Base-by-base conservation (phyloP, 1,140 invertebrate genomes). In the Goniozus legneri region DNA sequence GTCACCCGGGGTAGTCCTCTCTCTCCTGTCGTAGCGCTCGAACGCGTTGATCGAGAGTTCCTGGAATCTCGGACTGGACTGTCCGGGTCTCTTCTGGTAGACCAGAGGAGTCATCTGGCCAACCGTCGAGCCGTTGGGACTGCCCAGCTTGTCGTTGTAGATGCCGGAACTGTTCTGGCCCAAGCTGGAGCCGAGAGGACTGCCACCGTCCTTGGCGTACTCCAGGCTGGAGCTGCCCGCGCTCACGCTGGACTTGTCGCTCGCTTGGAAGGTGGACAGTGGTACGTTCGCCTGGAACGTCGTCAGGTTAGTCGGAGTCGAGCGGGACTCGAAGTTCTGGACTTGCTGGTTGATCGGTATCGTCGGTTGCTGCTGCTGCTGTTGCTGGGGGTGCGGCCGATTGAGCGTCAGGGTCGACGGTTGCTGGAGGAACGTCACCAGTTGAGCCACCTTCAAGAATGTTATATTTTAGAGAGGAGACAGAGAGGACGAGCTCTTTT, bases 391-490 rank as follows among this genome's bases (percentile, higher is more conserved):
- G 32, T n/a, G 60, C 10, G 15, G 40, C 30, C 16, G 24, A 8
- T 37, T 53, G 48, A 54, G 41, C 42, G 56, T 65, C 40, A 54
- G 46, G 16, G 53, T 54, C 32, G 33, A 54, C 36, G 84, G 79
- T 24, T 80, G 75, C 48, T 85, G 82, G 0, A 84, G 69, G 54
- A 85, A 84, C 58, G 81, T 82, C 15, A 85, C 81, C 44, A 86
- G 66, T 54, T 84, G 84, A 19, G 77, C 80, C 50, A 84, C 81
- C 72, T 79, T 76, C 1, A 54, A 60, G 6, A 41, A 51, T 24
- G 54, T 13, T 13, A 4, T n/a, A 33, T 8, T 8, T 33, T 13
- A 33, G 4, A 27, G 10, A n/a, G 4, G 24, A 10, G 24, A 27
- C 10, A 4, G 4, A 27, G 24, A 27, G 24, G 24, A n/a, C n/a